phyloP scores from a whole-genome alignment of 2,113 vertebrate species.

The Benitochromis conjunctus region DNA sequence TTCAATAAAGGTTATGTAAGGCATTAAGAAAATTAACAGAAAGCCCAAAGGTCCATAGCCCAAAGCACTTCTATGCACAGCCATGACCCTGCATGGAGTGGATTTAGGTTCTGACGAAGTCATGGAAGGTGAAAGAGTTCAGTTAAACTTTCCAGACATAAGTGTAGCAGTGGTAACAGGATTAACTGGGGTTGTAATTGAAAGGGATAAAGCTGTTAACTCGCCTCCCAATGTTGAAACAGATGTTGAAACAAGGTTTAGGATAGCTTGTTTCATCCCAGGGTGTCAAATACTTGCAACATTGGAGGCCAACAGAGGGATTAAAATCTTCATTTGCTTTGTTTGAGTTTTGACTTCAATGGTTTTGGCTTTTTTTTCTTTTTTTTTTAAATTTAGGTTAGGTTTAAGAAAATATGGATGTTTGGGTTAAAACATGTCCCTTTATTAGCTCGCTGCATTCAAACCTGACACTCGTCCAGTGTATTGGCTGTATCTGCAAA shows the following conservation, averaged over 20 bases:
- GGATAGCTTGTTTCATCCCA: background rate
- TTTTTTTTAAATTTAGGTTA: fast-evolving
- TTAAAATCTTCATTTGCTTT: background rate
- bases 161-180: background rate
- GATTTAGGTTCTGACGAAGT: background rate
- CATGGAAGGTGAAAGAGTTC: background rate
- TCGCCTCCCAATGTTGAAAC: background rate
- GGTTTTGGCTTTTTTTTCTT: background rate
- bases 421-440: background rate
- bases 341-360: background rate
- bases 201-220: background rate
- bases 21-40: background rate
- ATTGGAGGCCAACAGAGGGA: background rate
- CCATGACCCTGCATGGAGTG: background rate
- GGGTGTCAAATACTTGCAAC: background rate
- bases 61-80: background rate
- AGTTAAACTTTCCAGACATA: background rate
- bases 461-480: background rate
- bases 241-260: background rate
- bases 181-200: background rate
- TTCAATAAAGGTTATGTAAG: background rate
- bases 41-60: background rate
- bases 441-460: background rate
- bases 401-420: background rate
- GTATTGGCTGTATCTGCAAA: background rate